Evolutionary conservation across 2,113 vertebrate genomes (phyloP).

Genomic region (human): GRCh38 chr17:13535001-13535500

Average conservation of each 20-base stretch:
- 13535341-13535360: accelerated
- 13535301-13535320: neutral
- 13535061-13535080: neutral
- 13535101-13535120: neutral
- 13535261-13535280: neutral
- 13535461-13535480: neutral
- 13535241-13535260: neutral
- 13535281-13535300: neutral
- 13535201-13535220: neutral
- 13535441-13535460: neutral
- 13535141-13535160: neutral
- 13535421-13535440: neutral
- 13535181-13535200: neutral
- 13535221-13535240: neutral
- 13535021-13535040: no score
- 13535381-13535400: neutral
- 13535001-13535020: no score
- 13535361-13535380: neutral
- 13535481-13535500: neutral
- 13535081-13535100: neutral
- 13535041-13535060: no score
- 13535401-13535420: neutral
- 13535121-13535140: neutral
- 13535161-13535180: neutral
- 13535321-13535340: neutral